Percentiles rank a stretch among this genome's conserved stretches.
phyloP scores from a whole-genome alignment of 1,140 invertebrate species.

The Stegodyphus dumicola region DNA sequence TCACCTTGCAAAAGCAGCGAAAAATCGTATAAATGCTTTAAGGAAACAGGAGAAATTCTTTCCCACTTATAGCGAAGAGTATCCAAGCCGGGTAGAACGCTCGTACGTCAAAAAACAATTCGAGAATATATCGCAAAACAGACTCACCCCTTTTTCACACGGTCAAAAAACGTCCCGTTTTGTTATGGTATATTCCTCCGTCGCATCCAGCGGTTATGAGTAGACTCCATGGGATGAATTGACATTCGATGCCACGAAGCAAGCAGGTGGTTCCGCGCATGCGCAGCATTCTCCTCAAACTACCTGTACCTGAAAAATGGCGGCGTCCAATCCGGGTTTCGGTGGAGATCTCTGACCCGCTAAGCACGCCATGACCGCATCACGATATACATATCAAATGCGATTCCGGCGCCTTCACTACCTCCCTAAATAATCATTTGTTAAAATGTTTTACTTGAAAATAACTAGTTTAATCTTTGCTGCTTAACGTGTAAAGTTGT shows the following conservation, averaged over 20 bases:
- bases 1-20: no score
- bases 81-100: no score
- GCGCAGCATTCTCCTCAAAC: constrained; percentile 8
- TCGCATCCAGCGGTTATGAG: constrained; percentile 15
- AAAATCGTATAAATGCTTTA: no score
- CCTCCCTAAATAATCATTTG: background rate
- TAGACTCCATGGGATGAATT: constrained; percentile 39
- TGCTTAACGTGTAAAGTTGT: background rate
- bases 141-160: constrained; percentile 22
- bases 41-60: no score
- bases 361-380: constrained; percentile 40
- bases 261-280: constrained; percentile 51
- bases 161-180: constrained; percentile 17
- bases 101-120: no score
- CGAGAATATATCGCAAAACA: background rate
- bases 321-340: constrained; percentile 23
- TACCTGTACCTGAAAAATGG: constrained; percentile 60
- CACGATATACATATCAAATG: background rate
- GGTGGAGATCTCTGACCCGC: constrained; percentile 44
- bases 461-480: background rate
- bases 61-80: no score
- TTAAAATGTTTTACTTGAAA: background rate
- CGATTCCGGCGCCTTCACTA: background rate
- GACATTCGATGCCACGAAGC: constrained; percentile 50
- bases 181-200: constrained; percentile 34